Base-by-base conservation (phyloP, 2,888 invertebrate species). In the Ophion costatus region DNA sequence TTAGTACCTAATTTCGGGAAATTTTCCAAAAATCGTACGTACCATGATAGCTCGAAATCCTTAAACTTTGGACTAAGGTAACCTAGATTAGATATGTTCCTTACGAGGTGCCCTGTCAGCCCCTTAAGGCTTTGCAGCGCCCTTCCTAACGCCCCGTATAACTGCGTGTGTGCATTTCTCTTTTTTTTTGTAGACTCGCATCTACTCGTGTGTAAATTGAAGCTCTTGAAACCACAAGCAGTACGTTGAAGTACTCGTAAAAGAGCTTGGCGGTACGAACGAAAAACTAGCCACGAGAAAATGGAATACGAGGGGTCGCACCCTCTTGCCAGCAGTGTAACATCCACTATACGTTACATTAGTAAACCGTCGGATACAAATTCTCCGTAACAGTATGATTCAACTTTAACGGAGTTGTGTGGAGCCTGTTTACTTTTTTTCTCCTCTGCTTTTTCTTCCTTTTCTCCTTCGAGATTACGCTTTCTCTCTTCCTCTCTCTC, bases 141-240 rank as follows among this genome's bases (percentile, higher is more conserved):
- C n/a, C n/a, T n/a, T n/a, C n/a, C n/a, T n/a, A n/a, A n/a, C n/a
- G n/a, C n/a, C 45, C 3, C 45, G 11, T 14, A 5, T 51, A 14
- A 38, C 1, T 63, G 45, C n/a, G 14, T 24, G 14, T 33, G n/a
- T 51, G 51, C 38, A n/a, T 51, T 71, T 0, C 57, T 20, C 24
- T 69, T 59, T 67, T 56, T 4, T 24, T 20, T n/a, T n/a, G n/a
- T 59, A 38, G 33, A 17, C 66, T 56, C 67, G 45, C 77, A 64
- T 67, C 56, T 56, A 63, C 61, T 77, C 63, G 77, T 81, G 74
- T 69, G 74, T 61, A 78, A 84, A 84, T 63, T 74, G 77, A 81
- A 84, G 81, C 73, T 74, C 29, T 63, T 77, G 42, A 22, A 42
- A 3, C 51, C 17, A 51, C 17, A 14, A 51, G 17, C 5, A 5